Evolutionary conservation across 2,797 vertebrate species (phyloP).

Genomic region (Clarias fuscus): DNA sequence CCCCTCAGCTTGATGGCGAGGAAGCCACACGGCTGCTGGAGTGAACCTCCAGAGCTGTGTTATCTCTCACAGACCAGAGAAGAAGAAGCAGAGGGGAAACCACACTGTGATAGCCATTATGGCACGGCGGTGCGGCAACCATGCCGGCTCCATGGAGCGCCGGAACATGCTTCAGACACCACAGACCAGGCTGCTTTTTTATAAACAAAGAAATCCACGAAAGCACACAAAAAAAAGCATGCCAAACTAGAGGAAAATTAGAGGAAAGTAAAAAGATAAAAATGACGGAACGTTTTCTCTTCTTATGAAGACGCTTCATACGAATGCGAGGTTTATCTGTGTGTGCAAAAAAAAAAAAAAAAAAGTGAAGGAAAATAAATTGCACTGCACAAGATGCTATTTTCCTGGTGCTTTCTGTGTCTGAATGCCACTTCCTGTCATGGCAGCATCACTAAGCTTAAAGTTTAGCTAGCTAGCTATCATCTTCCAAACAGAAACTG

Average conservation of each 20-base stretch:
- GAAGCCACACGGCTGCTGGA: constrained; percentile 65
- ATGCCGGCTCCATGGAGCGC: constrained; percentile 31
- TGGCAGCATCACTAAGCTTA: no score
- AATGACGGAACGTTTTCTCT: background rate
- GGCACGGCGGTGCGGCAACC: constrained; percentile 9
- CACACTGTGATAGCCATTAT: constrained; percentile 41
- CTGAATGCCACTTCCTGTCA: background rate
- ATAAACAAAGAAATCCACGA: constrained; percentile 36
- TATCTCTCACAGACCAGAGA: constrained; percentile 72
- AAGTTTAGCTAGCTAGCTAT: background rate
- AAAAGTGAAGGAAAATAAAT: no score
- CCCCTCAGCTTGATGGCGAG: constrained; percentile 64
- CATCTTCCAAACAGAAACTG: background rate
- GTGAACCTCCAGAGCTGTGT: constrained; percentile 64
- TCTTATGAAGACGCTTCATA: no score
- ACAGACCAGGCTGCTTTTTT: constrained; percentile 31
- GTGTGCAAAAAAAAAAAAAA: background rate
- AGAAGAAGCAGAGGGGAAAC: constrained; percentile 36
- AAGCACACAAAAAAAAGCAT: background rate
- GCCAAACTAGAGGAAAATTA: background rate
- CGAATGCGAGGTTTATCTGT: background rate
- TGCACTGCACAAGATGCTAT: background rate
- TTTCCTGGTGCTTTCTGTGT: background rate
- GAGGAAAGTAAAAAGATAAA: background rate
- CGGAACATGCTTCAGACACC: constrained; percentile 19